Evolutionary conservation across 2,797 vertebrate genomes (phyloP).

Genomic region (Pempheris klunzingeri): DNA sequence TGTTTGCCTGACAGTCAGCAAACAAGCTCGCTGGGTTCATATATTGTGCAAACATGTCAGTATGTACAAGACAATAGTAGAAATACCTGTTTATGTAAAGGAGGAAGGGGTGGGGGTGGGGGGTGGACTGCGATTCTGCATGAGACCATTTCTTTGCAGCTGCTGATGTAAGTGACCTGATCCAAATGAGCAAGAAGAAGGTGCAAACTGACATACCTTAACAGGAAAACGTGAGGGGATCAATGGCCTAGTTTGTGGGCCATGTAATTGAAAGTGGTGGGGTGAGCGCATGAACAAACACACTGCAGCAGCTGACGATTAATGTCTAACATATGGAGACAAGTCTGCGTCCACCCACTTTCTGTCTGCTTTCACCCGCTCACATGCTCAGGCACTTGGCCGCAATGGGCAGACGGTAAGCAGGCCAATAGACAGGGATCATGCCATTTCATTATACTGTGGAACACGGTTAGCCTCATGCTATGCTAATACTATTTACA

Average conservation of each 20-base stretch:
- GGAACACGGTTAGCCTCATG: conserved; percentile 1
- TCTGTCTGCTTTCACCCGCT: conserved; percentile 47
- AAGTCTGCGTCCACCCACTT: conserved; percentile 55
- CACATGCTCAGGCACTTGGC: conserved; percentile 36
- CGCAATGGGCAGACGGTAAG: conserved; percentile 35
- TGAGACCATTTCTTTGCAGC: conserved; percentile 54
- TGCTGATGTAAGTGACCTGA: conserved; percentile 62
- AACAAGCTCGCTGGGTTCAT: conserved; percentile 30
- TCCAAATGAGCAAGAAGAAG: conserved; percentile 41
- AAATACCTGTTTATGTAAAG: neutral
- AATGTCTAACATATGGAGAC: conserved; percentile 76
- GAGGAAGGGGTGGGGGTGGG: neutral
- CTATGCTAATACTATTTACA: neutral
- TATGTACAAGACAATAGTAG: neutral
- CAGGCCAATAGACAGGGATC: conserved; percentile 14
- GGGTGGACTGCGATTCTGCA: neutral
- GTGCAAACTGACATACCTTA: conserved; percentile 58
- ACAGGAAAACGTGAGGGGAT: conserved; percentile 70
- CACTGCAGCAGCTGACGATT: conserved; percentile 75
- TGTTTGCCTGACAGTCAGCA: conserved; percentile 49
- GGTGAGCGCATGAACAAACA: conserved; percentile 64
- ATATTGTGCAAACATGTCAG: conserved; percentile 44
- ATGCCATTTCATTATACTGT: conserved; percentile 26
- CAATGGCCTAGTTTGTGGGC: conserved; percentile 71
- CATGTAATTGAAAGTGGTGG: conserved; percentile 78